phyloP scores from a whole-genome alignment of 2,113 vertebrate genomes.

The Stegastes partitus region DNA sequence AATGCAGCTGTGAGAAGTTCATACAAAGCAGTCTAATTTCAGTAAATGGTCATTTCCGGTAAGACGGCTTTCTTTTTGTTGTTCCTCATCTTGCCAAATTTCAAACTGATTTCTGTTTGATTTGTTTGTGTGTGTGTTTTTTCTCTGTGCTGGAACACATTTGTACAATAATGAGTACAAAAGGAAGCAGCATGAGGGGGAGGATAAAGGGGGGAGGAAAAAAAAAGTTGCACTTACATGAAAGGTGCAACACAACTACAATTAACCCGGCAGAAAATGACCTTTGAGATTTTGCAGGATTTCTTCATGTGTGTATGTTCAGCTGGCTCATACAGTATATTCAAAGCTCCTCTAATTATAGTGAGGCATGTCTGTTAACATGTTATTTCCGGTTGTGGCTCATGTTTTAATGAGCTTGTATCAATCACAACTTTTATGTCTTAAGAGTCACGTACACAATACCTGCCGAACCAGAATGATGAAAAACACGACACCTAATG shows the following conservation, averaged over 20 bases:
- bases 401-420: constrained; percentile 15
- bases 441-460: neutral
- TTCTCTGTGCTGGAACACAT: constrained; percentile 16
- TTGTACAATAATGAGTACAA: constrained; percentile 2
- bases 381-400: constrained; percentile 24
- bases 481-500: neutral
- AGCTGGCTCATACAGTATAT: constrained; percentile 14
- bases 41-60: constrained; percentile 48
- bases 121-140: neutral
- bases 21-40: constrained; percentile 47
- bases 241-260: neutral
- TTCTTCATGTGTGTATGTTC: constrained; percentile 11
- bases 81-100: constrained; percentile 35
- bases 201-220: neutral
- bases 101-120: constrained; percentile 19
- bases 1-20: constrained; percentile 46
- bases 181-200: neutral
- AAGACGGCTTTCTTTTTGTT: constrained; percentile 28
- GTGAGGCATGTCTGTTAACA: constrained; percentile 11
- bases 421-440: constrained; percentile 5
- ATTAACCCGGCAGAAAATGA: neutral
- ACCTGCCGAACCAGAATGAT: neutral
- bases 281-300: neutral
- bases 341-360: constrained; percentile 21
- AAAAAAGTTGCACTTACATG: constrained; percentile 2